phyloP scores from a whole-genome alignment of 2,113 vertebrate species.

The Petromus typicus region DNA sequence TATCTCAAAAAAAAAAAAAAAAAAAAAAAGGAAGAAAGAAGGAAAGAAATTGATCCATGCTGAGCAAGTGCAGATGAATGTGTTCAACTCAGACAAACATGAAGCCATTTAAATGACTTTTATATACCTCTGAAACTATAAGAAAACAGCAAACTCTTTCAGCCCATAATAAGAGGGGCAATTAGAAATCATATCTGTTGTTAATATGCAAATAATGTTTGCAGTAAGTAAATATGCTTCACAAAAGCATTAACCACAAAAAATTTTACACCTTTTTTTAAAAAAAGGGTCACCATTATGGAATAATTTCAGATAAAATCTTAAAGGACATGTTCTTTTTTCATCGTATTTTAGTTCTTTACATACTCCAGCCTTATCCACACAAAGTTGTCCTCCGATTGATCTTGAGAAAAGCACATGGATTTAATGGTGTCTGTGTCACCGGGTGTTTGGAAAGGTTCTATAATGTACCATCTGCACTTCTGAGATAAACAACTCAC shows the following conservation, averaged over 20 bases:
- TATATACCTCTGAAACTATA: neutral
- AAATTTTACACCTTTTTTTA: neutral
- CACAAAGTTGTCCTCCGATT: neutral
- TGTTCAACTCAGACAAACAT: conserved; percentile 6
- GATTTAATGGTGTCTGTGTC: conserved; percentile 25
- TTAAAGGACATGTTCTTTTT: neutral
- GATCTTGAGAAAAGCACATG: neutral
- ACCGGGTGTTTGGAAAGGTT: neutral
- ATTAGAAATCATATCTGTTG: neutral
- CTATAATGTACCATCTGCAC: neutral
- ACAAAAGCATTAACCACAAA: neutral
- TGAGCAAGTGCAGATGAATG: neutral
- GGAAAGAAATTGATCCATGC: neutral
- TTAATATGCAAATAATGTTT: neutral
- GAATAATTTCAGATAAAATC: neutral
- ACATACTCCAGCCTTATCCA: neutral
- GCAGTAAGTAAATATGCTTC: neutral
- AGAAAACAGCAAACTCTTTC: neutral
- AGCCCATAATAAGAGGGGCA: neutral
- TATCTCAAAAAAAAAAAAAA: too few species aligned
- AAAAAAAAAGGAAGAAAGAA: too few species aligned
- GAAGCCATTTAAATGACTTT: neutral
- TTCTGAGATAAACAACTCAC: conserved; percentile 31
- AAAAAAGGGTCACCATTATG: neutral
- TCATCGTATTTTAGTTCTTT: neutral